phyloP scores from a whole-genome alignment of 2,797 vertebrate species.

The Karalla daura region DNA sequence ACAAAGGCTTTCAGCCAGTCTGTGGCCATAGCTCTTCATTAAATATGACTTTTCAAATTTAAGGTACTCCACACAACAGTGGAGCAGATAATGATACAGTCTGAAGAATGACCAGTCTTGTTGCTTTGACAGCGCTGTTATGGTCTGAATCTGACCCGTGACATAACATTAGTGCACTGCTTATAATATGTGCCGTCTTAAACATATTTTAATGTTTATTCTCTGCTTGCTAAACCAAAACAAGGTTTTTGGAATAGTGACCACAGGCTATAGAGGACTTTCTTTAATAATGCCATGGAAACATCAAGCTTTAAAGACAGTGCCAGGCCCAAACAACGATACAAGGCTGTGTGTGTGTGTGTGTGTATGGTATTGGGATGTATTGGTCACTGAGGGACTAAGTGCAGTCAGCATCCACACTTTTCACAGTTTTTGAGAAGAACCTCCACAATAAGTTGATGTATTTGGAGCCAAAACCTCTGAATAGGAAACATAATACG shows the following conservation, averaged over 20 bases:
- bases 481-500: constrained; percentile 49
- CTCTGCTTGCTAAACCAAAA: background rate
- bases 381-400: constrained; percentile 21
- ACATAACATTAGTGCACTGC: background rate
- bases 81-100: background rate
- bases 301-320: too few relatives aligned
- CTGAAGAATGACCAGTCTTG: background rate
- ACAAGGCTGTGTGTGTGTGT: too few relatives aligned
- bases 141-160: background rate
- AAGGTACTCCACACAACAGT: background rate
- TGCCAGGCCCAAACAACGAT: too few relatives aligned
- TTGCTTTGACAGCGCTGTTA: background rate
- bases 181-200: background rate
- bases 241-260: background rate
- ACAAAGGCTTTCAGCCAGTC: background rate
- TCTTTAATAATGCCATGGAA: too few relatives aligned
- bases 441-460: constrained; percentile 7
- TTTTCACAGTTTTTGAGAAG: constrained; percentile 21
- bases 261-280: too few relatives aligned
- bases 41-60: background rate
- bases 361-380: constrained; percentile 3
- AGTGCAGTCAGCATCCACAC: constrained; percentile 1
- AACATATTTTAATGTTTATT: background rate
- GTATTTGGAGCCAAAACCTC: constrained; percentile 45
- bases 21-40: background rate